Percentiles rank a stretch among this genome's conserved stretches.
phyloP scores from a whole-genome alignment of 2,888 invertebrate species.

The Habrosyne pyritoides region DNA sequence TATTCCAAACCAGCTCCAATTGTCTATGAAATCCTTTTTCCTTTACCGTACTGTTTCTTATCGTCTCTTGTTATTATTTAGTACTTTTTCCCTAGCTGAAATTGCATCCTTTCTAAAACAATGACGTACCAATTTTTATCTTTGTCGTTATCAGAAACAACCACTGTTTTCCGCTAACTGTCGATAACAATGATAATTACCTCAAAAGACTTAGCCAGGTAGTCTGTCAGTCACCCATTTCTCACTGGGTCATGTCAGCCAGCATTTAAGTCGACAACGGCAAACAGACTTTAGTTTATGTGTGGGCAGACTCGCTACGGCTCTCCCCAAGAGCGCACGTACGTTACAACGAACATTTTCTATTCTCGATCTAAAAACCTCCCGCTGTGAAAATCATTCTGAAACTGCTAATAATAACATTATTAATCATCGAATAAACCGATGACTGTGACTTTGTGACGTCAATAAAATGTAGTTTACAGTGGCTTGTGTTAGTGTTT shows the following conservation, averaged over 20 bases:
- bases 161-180: neutral
- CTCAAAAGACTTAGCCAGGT: neutral
- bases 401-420: conserved; percentile 50
- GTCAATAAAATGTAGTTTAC: conserved; percentile 23
- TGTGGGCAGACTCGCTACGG: conserved; percentile 27
- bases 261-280: neutral
- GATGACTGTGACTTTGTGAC: conserved; percentile 23
- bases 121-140: neutral
- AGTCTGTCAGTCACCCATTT: neutral
- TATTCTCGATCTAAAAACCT: conserved; percentile 31
- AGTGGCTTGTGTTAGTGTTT: conserved; percentile 13
- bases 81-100: neutral
- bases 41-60: too few relatives aligned
- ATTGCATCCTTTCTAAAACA: neutral
- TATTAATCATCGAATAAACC: conserved; percentile 38
- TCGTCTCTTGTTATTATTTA: neutral
- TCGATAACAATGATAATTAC: neutral
- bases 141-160: neutral
- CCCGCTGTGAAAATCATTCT: conserved; percentile 55
- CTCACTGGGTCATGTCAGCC: neutral
- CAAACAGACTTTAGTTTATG: neutral
- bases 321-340: conserved; percentile 38
- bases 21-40: too few relatives aligned
- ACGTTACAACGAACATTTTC: conserved; percentile 7
- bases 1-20: too few relatives aligned